Base-by-base conservation (phyloP, 2,797 vertebrate species). In the Mastacembelus armatus region DNA sequence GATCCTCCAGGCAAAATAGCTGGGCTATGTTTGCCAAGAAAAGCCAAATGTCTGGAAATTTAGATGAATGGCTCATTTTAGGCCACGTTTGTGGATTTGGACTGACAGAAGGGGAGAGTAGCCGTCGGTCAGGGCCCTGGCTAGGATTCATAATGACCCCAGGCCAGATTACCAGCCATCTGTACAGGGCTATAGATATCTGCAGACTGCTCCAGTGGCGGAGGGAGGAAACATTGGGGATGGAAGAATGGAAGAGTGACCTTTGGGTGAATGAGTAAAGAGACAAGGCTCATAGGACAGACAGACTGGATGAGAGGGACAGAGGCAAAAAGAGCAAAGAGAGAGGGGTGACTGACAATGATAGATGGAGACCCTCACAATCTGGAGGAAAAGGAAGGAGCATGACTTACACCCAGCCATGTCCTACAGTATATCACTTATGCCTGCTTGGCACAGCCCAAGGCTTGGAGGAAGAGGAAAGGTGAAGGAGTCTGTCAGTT, bases 401-500 rank as follows among this genome's bases (percentile, higher is more conserved):
- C 84, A 85, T 89, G 91, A 92, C 91, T 92, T 92, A 91, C 88
- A 83, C 76, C 82, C 75, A 70, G 86, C 80, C 76, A 87, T 91
- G 90, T 93, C 91, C 92, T 92, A 88, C 89, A 88, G 86, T 92
- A 92, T 92, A 92, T 93, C 92, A 93, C 90, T 92, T 90, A 89
- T 89, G 80, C 84, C 84, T 78, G 80, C 79, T 73, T 80, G 80
- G 79, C 86, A 89, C 87, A 82, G 87, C 92, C 89, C 88, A 90
- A 90, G 92, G 92, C 91, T 90, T 86, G 84, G 86, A 88, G 87
- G 85, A 84, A 87, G 91, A 91, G 90, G 88, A 93, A 92, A 94
- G 93, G 93, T 95, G 93, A 94, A 93, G 91, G 92, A 92, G 90
- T 88, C 90, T 91, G 92, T 93, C 92, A 89, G 86, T 84, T 92